Evolutionary conservation across 37 sponge, comb jelly and placozoan genomes (phyloP).

Genomic region (Eunapius fragilis): DNA sequence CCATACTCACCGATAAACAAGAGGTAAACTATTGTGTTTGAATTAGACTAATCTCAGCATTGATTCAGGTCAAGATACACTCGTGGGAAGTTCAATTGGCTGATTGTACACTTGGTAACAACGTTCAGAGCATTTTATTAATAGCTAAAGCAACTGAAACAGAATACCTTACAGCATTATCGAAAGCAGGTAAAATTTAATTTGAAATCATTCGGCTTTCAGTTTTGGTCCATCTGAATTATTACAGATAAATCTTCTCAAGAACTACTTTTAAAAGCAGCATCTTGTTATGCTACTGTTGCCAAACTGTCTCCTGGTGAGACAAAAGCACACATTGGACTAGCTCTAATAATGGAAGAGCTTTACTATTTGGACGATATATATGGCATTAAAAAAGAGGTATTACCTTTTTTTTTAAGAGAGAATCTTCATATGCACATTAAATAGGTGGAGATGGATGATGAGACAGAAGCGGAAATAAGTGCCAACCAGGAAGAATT

Average conservation of each 20-base stretch:
- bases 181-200: conserved; percentile 41
- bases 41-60: neutral
- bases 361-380: conserved; percentile 80
- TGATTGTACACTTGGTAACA: conserved; percentile 40
- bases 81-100: conserved; percentile 70
- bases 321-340: conserved; percentile 62
- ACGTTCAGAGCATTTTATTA: conserved; percentile 50
- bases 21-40: conserved; percentile 26
- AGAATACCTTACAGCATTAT: conserved; percentile 50
- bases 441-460: conserved; percentile 33
- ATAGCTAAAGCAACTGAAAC: conserved; percentile 54
- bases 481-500: conserved; percentile 92
- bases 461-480: conserved; percentile 64
- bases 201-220: no score
- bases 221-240: neutral
- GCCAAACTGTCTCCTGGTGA: conserved; percentile 58
- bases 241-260: conserved; percentile 27
- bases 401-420: neutral
- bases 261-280: conserved; percentile 40
- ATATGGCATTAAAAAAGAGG: conserved; percentile 72
- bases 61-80: conserved; percentile 45
- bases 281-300: conserved; percentile 80
- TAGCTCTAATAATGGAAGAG: conserved; percentile 92
- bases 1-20: conserved; percentile 26
- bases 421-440: neutral